Conservation (phyloP, 2,113 vertebrate genomes). For the Mustelus asterias region DNA sequence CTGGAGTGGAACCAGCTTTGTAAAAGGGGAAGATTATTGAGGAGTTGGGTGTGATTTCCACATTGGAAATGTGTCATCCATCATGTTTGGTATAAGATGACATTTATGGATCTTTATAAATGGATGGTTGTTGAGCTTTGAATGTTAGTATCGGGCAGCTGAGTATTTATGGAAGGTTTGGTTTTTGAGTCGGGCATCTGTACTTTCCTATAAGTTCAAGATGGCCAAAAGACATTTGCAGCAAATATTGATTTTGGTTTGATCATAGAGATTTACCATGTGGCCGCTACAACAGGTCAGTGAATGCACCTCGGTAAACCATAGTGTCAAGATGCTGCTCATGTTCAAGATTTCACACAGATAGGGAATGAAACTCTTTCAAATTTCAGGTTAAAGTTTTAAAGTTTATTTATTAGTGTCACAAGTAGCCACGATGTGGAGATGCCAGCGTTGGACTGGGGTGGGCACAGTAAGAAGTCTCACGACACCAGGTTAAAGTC, state of each 20-base stretch:
- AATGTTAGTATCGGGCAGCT: background rate
- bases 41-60: background rate
- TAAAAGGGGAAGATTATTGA: background rate
- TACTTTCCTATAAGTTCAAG: background rate
- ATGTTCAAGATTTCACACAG: background rate
- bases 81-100: background rate
- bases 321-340: background rate
- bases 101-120: background rate
- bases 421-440: no score
- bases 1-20: background rate
- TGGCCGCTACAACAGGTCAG: no score
- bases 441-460: no score
- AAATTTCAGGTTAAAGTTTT: background rate
- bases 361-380: background rate
- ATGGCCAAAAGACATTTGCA: background rate
- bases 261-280: background rate
- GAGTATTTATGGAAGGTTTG: background rate
- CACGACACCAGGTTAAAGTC: no score
- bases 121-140: background rate
- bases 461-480: no score
- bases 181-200: background rate
- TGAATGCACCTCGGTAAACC: background rate
- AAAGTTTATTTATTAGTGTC: no score
- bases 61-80: background rate
- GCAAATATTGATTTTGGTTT: background rate